Conservation (phyloP, 2,888 invertebrate species). For the Lithophane semibrunnea region DNA sequence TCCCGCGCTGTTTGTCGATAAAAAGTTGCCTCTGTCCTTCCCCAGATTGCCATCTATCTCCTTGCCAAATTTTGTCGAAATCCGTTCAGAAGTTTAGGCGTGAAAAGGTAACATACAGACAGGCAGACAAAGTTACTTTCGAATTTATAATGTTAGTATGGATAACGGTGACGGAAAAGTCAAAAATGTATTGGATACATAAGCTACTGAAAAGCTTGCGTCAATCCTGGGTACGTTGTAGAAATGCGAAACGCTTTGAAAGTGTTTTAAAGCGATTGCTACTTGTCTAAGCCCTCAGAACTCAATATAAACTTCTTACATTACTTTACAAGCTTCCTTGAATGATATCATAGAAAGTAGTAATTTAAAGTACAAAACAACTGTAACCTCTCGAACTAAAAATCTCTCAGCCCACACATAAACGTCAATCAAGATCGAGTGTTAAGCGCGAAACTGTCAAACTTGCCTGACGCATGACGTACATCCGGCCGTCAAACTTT, state of each 20-base stretch:
- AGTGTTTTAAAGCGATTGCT: neutral
- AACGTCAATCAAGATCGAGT: conserved; percentile 57
- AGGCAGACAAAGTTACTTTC: too few relatives aligned
- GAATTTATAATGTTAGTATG: too few relatives aligned
- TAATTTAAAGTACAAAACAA: too few relatives aligned
- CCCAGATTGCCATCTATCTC: too few relatives aligned
- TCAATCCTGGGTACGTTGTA: neutral
- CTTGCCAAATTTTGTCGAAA: too few relatives aligned
- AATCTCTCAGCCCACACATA: conserved; percentile 51
- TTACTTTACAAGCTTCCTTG: neutral
- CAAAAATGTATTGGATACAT: neutral
- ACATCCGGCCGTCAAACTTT: conserved; percentile 52
- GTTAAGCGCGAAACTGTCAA: conserved; percentile 54
- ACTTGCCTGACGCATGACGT: conserved; percentile 51
- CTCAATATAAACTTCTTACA: neutral
- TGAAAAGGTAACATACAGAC: too few relatives aligned
- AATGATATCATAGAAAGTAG: neutral
- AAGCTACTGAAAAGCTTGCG: neutral
- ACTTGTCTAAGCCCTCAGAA: neutral
- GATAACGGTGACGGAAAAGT: neutral
- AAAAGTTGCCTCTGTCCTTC: too few relatives aligned
- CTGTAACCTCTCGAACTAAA: conserved; percentile 44
- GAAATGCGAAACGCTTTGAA: neutral
- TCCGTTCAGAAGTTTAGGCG: too few relatives aligned
- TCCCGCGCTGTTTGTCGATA: too few relatives aligned